These are phyloP conservation scores for Tokudaia tokunoshimensis DNA, from an alignment of 2,797 vertebrate genomes.

Conservation along the genomic window DNA sequence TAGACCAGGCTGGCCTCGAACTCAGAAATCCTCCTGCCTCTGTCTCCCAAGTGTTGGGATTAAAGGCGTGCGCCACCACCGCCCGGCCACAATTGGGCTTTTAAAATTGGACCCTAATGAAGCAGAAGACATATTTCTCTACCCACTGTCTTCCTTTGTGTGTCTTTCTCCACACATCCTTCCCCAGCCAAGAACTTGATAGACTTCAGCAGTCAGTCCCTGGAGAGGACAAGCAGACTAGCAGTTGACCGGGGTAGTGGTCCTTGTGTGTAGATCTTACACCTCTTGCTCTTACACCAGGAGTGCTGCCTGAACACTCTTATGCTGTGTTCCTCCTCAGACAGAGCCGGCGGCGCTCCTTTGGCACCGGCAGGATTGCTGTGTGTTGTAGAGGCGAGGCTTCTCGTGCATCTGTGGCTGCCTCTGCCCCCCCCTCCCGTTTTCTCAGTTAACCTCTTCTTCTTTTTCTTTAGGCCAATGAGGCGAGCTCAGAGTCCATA, in stretches of 20 bases:
- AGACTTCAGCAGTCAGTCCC: neutral
- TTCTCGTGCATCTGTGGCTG: neutral
- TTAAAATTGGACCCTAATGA: neutral
- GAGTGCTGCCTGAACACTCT: neutral
- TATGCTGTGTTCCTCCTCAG: neutral
- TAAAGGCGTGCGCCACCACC: too few species aligned
- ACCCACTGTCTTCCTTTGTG: neutral
- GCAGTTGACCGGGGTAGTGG: neutral
- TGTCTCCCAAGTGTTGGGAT: too few species aligned
- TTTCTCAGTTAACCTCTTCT: conserved; percentile 70
- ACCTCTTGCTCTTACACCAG: neutral
- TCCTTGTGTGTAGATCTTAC: too few species aligned
- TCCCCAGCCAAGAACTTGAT: conserved; percentile 5
- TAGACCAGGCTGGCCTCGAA: too few species aligned
- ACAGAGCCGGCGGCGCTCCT: neutral
- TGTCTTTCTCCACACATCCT: conserved; percentile 15
- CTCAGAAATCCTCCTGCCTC: too few species aligned
- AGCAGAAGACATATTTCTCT: conserved; percentile 18
- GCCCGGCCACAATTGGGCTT: neutral
- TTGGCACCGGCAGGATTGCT: neutral
- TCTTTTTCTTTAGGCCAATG: conserved; percentile 92
- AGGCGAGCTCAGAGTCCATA: conserved; percentile 96
- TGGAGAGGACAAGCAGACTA: neutral
- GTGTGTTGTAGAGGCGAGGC: conserved; percentile 14
- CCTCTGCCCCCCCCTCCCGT: neutral